phyloP scores from a whole-genome alignment of 2,888 invertebrate species.

The Pachydiplax longipennis region DNA sequence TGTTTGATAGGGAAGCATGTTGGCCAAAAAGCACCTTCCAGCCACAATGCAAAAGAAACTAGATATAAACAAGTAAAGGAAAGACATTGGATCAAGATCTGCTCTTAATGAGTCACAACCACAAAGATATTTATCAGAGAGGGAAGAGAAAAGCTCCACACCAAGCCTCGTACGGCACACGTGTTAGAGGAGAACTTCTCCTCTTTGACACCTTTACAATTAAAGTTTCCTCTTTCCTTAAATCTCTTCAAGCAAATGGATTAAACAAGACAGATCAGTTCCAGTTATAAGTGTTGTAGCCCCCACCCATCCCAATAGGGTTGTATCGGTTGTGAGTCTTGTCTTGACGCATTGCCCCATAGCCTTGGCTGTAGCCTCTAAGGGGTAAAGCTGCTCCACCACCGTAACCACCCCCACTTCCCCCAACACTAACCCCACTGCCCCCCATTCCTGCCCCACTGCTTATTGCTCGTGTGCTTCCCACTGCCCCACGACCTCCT shows the following conservation, averaged over 20 bases:
- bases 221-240: slow-evolving; percentile 20
- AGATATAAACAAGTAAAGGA: background rate
- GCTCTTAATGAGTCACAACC: slow-evolving; percentile 11
- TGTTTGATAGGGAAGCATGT: background rate
- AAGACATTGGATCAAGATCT: slow-evolving; percentile 8
- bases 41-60: background rate
- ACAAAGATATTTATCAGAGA: background rate
- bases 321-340: slow-evolving; percentile 53
- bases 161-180: background rate
- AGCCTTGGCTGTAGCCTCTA: slow-evolving; percentile 36
- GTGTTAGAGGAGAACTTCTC: background rate
- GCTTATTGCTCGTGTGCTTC: slow-evolving; percentile 16
- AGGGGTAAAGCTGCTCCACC: slow-evolving; percentile 22
- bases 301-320: slow-evolving; percentile 53
- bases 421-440: background rate
- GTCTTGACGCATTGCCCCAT: slow-evolving; percentile 51
- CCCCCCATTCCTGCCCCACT: slow-evolving; percentile 29
- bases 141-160: slow-evolving; percentile 1
- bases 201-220: background rate
- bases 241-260: background rate
- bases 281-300: slow-evolving; percentile 53
- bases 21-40: background rate
- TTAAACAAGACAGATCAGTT: slow-evolving; percentile 48
- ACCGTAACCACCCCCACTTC: slow-evolving; percentile 42
- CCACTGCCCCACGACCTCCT: slow-evolving; percentile 33